These are phyloP conservation scores for Premnoplex brunnescens DNA, from an alignment of 2,797 vertebrate genomes.

Conservation along the genomic window DNA sequence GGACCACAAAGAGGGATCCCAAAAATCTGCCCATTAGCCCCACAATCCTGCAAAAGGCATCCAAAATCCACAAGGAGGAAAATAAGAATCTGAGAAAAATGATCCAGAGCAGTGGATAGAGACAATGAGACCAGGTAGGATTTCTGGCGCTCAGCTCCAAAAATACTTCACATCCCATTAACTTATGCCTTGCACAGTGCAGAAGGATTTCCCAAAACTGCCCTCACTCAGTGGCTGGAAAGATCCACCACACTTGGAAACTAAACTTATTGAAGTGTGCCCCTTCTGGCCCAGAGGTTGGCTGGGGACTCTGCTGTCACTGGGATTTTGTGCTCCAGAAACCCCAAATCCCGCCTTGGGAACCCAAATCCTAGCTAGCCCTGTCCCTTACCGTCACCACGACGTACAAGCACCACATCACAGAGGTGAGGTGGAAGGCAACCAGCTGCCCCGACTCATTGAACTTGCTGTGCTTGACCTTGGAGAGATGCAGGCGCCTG, in stretches of 20 bases:
- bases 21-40: not conserved
- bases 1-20: not conserved
- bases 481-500: conserved; percentile 95
- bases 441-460: conserved; percentile 96
- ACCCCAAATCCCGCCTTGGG: not conserved
- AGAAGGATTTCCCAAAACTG: not conserved
- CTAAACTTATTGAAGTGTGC: not conserved
- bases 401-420: conserved; percentile 91
- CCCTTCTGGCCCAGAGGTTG: not conserved
- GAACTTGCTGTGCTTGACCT: conserved; percentile 97
- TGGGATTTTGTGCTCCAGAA: not conserved
- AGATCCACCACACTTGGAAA: not conserved
- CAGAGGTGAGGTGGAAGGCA: conserved; percentile 91
- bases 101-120: accelerated
- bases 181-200: not conserved
- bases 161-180: not conserved
- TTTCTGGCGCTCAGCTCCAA: not conserved
- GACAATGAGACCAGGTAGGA: not conserved
- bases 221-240: not conserved
- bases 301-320: not conserved
- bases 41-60: not conserved
- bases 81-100: not conserved
- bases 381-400: conserved; percentile 83
- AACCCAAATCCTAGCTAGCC: not conserved
- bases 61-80: not conserved